Evolutionary conservation across 2,888 invertebrate genomes (phyloP).

Genomic region (Therioaphis trifolii): DNA sequence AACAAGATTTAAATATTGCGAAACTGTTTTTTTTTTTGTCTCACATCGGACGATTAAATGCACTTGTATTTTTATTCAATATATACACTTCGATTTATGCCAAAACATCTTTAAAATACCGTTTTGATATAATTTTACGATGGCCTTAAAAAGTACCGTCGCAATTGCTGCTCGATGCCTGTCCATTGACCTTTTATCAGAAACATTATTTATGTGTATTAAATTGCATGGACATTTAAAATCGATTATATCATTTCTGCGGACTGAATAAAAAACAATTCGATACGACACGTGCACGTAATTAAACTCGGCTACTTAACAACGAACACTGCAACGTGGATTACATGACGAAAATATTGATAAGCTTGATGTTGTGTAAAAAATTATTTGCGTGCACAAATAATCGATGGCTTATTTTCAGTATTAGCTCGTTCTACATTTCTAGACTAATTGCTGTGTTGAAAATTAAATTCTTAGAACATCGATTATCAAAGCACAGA

Average conservation of each 20-base stretch:
- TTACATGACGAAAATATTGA: not conserved
- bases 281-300: conserved; percentile 18
- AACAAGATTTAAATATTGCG: conserved; percentile 6
- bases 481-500: too few species aligned
- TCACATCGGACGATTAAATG: not conserved
- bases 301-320: not conserved
- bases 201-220: conserved; percentile 6
- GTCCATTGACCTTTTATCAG: conserved; percentile 34
- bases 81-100: not conserved
- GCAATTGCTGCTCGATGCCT: not conserved
- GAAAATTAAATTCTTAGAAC: conserved; percentile 5
- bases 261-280: conserved; percentile 25
- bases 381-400: conserved; percentile 2
- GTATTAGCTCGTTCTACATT: not conserved
- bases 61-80: not conserved
- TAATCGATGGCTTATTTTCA: not conserved
- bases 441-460: not conserved
- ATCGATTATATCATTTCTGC: conserved; percentile 40
- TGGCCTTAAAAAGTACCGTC: not conserved
- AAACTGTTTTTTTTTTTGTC: not conserved
- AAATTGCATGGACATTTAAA: not conserved
- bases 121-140: not conserved
- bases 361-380: not conserved
- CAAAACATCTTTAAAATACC: not conserved
- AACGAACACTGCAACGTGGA: not conserved